Evolutionary conservation across 2,113 vertebrate genomes (phyloP).

Genomic region (Ovis aries): DNA sequence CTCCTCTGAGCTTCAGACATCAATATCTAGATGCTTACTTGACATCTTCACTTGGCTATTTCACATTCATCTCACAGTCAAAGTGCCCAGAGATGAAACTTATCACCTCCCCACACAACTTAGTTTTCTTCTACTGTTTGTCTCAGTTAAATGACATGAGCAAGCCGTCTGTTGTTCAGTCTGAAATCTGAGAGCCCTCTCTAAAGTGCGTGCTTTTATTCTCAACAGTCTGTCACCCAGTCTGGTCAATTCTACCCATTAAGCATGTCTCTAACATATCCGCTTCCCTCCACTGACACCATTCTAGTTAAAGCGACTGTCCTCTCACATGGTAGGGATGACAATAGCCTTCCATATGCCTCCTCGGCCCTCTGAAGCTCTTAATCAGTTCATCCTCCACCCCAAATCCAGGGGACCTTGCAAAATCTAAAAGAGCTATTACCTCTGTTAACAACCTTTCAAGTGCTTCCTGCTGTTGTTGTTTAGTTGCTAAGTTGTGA

Average conservation of each 20-base stretch:
- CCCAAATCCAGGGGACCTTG: background rate
- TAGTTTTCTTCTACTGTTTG: background rate
- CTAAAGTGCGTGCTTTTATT: background rate
- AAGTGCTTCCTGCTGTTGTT: background rate
- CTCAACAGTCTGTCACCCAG: rapidly evolving
- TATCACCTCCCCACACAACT: background rate
- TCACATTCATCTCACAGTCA: background rate
- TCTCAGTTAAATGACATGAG: background rate
- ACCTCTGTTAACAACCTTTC: background rate
- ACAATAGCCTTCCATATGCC: background rate
- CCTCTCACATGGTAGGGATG: background rate
- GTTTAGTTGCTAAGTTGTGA: background rate
- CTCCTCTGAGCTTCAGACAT: background rate
- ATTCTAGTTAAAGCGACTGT: background rate
- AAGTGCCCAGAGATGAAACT: background rate
- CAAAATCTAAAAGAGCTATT: background rate
- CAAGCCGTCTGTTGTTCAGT: background rate
- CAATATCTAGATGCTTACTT: background rate
- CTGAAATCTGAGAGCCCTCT: background rate
- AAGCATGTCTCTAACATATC: background rate
- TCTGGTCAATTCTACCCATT: background rate
- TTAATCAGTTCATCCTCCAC: background rate
- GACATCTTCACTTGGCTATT: background rate
- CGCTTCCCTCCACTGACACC: background rate
- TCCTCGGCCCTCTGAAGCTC: background rate